Evolutionary conservation across 2,888 invertebrate species (phyloP).

Genomic region (Tiphia femorata): DNA sequence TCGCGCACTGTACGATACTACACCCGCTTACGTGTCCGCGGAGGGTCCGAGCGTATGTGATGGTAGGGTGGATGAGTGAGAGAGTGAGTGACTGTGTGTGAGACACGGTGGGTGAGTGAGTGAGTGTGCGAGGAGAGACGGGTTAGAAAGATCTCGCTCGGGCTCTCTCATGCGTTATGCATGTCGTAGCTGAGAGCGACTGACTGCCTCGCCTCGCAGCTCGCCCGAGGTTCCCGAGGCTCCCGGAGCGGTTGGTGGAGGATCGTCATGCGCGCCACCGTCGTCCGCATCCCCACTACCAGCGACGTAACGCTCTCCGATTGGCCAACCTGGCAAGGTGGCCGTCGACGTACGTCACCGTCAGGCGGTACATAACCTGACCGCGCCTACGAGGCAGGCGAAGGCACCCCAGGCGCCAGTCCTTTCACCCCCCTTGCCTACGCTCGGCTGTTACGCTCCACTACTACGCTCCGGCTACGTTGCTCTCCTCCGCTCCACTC

Average conservation of each 20-base stretch:
- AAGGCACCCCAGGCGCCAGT: conserved; percentile 53
- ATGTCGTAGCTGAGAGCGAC: conserved; percentile 73
- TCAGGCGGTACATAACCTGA: conserved; percentile 54
- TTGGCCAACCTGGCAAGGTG: conserved; percentile 64
- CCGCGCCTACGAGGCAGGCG: conserved; percentile 58
- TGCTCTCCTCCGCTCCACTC: conserved; percentile 7
- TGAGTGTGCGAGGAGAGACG: conserved; percentile 29
- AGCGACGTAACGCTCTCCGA: conserved; percentile 59
- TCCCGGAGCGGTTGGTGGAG: conserved; percentile 52
- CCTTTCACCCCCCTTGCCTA: conserved; percentile 66
- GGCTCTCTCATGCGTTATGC: conserved; percentile 75
- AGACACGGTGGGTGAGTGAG: conserved; percentile 22
- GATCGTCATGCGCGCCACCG: conserved; percentile 62
- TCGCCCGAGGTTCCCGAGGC: conserved; percentile 63
- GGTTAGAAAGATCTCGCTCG: conserved; percentile 58
- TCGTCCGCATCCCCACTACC: conserved; percentile 61
- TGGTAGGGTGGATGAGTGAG: conserved; percentile 6
- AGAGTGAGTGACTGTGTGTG: conserved; percentile 7
- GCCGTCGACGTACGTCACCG: conserved; percentile 67
- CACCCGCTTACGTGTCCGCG: too few relatives aligned
- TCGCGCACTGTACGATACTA: too few relatives aligned
- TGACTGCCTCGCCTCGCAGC: conserved; percentile 68
- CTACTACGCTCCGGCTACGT: background rate
- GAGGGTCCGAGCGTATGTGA: conserved; percentile 5
- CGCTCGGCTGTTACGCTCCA: conserved; percentile 22